These are phyloP conservation scores for Cordilura impudica DNA, from an alignment of 2,888 invertebrate species.

Conservation along the genomic window DNA sequence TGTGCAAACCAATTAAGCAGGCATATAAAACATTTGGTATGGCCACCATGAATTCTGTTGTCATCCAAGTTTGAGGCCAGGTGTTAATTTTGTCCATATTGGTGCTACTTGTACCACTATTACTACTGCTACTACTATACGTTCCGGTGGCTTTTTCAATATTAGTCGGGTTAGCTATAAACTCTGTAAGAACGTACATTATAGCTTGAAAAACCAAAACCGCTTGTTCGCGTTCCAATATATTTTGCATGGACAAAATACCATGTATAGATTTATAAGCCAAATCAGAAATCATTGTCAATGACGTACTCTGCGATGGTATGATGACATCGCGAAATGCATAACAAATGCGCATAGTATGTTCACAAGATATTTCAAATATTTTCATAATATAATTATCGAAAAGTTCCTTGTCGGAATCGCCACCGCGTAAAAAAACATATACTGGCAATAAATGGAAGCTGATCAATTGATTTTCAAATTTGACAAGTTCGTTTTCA, in stretches of 20 bases:
- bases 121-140: conserved; percentile 17
- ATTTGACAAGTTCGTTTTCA: conserved; percentile 75
- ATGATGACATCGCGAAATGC: conserved; percentile 79
- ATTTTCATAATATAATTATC: conserved; percentile 81
- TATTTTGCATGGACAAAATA: conserved; percentile 78
- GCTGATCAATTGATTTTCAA: conserved; percentile 82
- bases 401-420: conserved; percentile 76
- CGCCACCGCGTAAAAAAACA: conserved; percentile 75
- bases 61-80: conserved; percentile 48
- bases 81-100: too few species aligned
- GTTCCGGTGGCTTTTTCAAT: not conserved
- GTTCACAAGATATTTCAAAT: conserved; percentile 82
- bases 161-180: conserved; percentile 69
- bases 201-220: conserved; percentile 82
- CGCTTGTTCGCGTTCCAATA: conserved; percentile 81
- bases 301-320: conserved; percentile 64
- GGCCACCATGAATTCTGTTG: conserved; percentile 76
- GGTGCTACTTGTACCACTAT: not conserved
- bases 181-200: conserved; percentile 81
- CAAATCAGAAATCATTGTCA: conserved; percentile 69
- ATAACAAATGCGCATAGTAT: conserved; percentile 82
- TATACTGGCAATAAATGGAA: conserved; percentile 83
- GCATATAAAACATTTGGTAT: conserved; percentile 81
- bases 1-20: conserved; percentile 83
- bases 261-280: conserved; percentile 76